Evolutionary conservation across 2,113 vertebrate genomes (phyloP), one percentile per base, ranked within the genome.

Genomic region (Ciconia boyciana): DNA sequence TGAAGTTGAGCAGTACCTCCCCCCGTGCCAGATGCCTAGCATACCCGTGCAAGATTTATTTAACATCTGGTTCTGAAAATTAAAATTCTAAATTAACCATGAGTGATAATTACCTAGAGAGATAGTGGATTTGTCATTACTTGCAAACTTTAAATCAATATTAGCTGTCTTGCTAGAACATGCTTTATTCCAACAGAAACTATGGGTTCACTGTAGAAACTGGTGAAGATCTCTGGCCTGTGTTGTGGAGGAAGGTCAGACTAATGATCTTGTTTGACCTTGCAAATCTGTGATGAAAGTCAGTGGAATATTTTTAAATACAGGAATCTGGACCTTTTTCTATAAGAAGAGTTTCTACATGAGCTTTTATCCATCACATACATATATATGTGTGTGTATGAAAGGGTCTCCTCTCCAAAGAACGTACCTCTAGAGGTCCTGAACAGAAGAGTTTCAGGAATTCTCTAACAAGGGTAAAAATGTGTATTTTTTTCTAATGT

Each of bases 11-110:
- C 68, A 25, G 78, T 61, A 31, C 57, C 48, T 32, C 62, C 39
- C 58, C 22, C 46, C 2, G 1, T 41, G 60, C 87, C 70, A 70
- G 65, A 43, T 52, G 22, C 87, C 36, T 16, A 19, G 25, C 51
- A 6, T 11, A 39, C n/a, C 57, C 0, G 0, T 6, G 12, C 1
- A 2, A 68, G 70, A 76, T 87, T 90, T 90, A 93, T 75, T 71
- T 82, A 92, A 79, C 88, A 88, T 79, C 88, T 95, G 90, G 39
- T 36, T 76, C 74, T 72, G 90, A 71, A 93, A 89, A 96, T 91
- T 84, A 91, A 84, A 84, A 94, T 85, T 92, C 82, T 68, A 8
- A 79, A 92, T 92, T 93, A 83, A 75, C 75, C 57, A n/a, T 14
- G 57, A 91, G 88, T 69, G 93, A 72, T 92, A 86, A 92, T 95